phyloP scores from a whole-genome alignment of 2,113 vertebrate genomes.

The Clinocottus analis region DNA sequence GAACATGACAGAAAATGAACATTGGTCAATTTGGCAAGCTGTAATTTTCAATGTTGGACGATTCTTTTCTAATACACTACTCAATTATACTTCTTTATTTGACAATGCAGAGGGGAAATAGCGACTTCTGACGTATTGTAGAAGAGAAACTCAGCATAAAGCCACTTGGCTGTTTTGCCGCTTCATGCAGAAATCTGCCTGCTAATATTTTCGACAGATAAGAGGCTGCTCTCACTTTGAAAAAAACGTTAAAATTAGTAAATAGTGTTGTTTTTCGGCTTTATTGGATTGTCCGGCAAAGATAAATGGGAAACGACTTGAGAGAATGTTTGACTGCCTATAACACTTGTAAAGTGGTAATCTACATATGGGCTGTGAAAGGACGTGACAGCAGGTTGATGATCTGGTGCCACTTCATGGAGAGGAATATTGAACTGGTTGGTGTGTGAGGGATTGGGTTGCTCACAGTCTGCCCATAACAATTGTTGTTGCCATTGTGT shows the following conservation, averaged over 20 bases:
- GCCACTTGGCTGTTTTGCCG: neutral
- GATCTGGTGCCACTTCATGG: conserved; percentile 44
- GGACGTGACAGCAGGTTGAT: conserved; percentile 33
- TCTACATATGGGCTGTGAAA: conserved; percentile 23
- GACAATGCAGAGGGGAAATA: neutral
- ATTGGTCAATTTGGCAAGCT: conserved; percentile 36
- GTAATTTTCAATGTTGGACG: conserved; percentile 32
- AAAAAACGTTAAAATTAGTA: conserved; percentile 9
- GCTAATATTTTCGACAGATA: conserved; percentile 1
- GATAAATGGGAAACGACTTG: conserved; percentile 2
- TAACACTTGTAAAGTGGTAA: conserved; percentile 16
- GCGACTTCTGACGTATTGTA: neutral
- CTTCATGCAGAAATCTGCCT: neutral
- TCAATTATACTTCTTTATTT: conserved; percentile 28
- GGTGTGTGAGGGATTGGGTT: conserved; percentile 20
- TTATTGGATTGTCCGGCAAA: neutral
- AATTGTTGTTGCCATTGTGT: conserved; percentile 25
- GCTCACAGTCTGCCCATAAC: conserved; percentile 30
- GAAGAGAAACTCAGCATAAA: conserved; percentile 2
- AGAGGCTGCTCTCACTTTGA: neutral
- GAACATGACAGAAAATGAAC: conserved; percentile 26
- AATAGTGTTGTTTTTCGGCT: neutral
- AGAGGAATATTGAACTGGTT: conserved; percentile 43
- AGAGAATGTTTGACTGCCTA: neutral
- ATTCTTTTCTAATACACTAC: neutral